Evolutionary conservation across 1,140 invertebrate species (phyloP).

Genomic region (Brachionus paranguensis): DNA sequence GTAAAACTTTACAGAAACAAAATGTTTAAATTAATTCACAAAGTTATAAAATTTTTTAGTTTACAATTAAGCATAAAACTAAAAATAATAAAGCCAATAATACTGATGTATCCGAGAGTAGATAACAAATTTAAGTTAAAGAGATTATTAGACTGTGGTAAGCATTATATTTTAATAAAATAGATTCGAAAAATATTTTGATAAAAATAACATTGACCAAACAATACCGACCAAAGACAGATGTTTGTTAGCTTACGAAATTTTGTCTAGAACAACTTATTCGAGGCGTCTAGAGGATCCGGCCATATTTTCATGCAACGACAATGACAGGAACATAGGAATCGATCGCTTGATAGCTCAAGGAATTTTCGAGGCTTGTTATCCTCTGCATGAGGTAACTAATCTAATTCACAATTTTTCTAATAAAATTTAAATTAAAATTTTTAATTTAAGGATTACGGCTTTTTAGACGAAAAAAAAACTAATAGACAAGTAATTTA

Average conservation of each 20-base stretch:
- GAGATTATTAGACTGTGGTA: too few species aligned
- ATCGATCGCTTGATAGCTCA: conserved; percentile 34
- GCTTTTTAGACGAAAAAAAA: neutral
- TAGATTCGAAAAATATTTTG: conserved; percentile 38
- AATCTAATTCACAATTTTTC: neutral
- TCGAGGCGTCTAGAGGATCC: neutral
- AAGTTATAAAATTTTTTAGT: too few species aligned
- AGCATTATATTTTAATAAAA: too few species aligned
- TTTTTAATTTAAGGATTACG: neutral
- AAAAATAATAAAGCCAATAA: too few species aligned
- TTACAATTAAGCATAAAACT: too few species aligned
- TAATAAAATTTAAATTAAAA: neutral
- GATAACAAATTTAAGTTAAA: too few species aligned
- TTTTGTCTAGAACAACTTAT: neutral
- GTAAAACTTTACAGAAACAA: too few species aligned
- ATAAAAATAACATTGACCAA: conserved; percentile 2
- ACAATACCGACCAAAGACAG: conserved; percentile 14
- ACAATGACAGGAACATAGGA: conserved; percentile 20
- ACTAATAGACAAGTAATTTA: neutral
- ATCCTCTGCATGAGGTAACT: conserved; percentile 35
- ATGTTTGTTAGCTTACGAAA: conserved; percentile 33
- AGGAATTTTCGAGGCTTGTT: conserved; percentile 29
- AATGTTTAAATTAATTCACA: too few species aligned
- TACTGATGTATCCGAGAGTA: too few species aligned
- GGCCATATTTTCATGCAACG: conserved; percentile 4